A percentile compares a stretch with the other conserved stretches of the same genome.
Conservation (phyloP, 2,113 vertebrate genomes). For the Gambusia holbrooki region DNA sequence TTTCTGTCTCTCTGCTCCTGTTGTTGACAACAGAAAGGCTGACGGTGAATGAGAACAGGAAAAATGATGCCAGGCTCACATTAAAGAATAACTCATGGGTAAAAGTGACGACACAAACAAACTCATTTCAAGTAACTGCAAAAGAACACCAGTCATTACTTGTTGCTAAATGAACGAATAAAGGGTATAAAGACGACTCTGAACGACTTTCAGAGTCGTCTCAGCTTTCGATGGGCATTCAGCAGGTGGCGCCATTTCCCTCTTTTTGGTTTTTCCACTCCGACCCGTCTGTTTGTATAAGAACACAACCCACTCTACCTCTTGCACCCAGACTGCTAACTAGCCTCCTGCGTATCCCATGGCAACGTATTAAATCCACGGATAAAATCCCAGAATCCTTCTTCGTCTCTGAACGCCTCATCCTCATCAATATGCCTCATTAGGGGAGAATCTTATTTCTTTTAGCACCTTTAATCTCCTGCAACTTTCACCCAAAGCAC, state of each 20-base stretch:
- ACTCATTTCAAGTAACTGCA: conserved; percentile 1
- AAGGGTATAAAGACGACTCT: no score
- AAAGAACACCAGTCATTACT: neutral
- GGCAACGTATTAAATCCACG: neutral
- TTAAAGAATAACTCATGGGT: neutral
- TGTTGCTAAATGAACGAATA: conserved; percentile 5
- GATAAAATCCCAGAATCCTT: neutral
- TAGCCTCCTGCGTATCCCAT: neutral
- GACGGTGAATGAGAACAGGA: neutral
- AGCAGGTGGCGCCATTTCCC: conserved; percentile 8
- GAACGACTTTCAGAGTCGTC: no score
- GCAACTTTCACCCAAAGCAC: no score
- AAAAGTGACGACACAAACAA: neutral
- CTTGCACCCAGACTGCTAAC: neutral
- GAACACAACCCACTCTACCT: neutral
- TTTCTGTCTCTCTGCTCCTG: neutral
- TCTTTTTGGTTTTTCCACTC: neutral
- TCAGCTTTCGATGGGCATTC: neutral
- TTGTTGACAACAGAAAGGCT: conserved; percentile 18
- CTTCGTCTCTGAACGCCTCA: neutral
- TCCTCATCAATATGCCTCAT: no score
- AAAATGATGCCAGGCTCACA: conserved; percentile 3
- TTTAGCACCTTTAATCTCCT: no score
- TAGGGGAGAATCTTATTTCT: no score
- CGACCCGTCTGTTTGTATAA: neutral